Percentiles rank a stretch among this genome's conserved stretches.
These are phyloP conservation scores for Clarias pachynema DNA, from an alignment of 2,797 vertebrate species.

Conservation along the genomic window DNA sequence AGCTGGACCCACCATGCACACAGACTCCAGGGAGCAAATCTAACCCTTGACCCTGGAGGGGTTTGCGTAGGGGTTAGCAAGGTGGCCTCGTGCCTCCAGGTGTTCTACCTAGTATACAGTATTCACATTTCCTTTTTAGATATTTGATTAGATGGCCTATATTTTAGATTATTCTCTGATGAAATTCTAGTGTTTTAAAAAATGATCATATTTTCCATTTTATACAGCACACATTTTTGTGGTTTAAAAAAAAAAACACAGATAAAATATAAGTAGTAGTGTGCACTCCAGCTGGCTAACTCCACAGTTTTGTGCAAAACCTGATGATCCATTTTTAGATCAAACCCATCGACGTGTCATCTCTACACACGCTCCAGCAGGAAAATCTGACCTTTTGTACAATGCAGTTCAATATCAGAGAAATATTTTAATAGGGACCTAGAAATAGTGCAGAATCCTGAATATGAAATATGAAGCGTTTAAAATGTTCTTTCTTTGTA, in stretches of 20 bases:
- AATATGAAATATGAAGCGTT: not conserved
- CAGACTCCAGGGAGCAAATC: no score
- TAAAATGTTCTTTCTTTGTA: not conserved
- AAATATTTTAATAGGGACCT: not conserved
- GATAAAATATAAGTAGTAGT: no score
- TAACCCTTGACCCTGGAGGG: no score
- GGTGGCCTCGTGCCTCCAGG: no score
- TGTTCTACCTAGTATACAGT: no score
- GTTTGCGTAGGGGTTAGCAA: no score
- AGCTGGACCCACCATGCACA: no score
- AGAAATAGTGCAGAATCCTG: not conserved
- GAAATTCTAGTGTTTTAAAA: not conserved
- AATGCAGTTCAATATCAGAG: not conserved
- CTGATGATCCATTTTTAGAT: not conserved
- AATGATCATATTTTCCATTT: not conserved
- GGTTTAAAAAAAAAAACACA: not conserved
- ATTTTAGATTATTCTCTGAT: not conserved
- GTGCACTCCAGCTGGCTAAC: not conserved
- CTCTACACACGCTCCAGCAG: not conserved
- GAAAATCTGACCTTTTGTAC: constrained; percentile 1
- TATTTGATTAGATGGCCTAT: not conserved
- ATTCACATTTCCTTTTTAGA: no score
- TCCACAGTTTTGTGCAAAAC: not conserved
- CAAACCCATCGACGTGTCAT: not conserved
- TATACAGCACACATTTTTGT: not conserved